Evolutionary conservation across 2,888 invertebrate species (phyloP).

Genomic region (Brachyptera risi): DNA sequence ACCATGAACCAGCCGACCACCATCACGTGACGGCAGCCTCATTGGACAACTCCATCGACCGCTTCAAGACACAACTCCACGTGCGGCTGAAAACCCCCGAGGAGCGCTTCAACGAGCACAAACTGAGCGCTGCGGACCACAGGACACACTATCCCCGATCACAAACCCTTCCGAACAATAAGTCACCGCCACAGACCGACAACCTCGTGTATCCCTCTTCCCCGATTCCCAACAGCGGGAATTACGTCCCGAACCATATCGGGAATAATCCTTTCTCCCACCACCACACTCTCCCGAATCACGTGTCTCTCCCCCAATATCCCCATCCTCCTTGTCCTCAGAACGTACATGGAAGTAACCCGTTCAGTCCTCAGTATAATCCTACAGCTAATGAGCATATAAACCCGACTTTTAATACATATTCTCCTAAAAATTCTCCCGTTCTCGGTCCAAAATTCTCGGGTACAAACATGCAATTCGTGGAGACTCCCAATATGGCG

Average conservation of each 20-base stretch:
- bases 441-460: background rate
- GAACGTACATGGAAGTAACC: no score
- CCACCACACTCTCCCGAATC: background rate
- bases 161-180: background rate
- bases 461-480: no score
- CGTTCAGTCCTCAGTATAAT: no score
- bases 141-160: background rate
- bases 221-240: no score
- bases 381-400: background rate
- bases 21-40: background rate
- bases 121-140: background rate
- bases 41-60: slow-evolving; percentile 33
- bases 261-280: background rate
- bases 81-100: slow-evolving; percentile 40
- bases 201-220: background rate
- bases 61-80: slow-evolving; percentile 43
- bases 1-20: background rate
- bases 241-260: no score
- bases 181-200: background rate
- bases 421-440: background rate
- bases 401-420: slow-evolving; percentile 5
- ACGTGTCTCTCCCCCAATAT: no score
- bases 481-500: no score
- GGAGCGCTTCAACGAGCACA: background rate
- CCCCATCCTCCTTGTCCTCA: no score